phyloP scores from a whole-genome alignment of 2,888 invertebrate genomes.

The Chloroclystis v-ata region DNA sequence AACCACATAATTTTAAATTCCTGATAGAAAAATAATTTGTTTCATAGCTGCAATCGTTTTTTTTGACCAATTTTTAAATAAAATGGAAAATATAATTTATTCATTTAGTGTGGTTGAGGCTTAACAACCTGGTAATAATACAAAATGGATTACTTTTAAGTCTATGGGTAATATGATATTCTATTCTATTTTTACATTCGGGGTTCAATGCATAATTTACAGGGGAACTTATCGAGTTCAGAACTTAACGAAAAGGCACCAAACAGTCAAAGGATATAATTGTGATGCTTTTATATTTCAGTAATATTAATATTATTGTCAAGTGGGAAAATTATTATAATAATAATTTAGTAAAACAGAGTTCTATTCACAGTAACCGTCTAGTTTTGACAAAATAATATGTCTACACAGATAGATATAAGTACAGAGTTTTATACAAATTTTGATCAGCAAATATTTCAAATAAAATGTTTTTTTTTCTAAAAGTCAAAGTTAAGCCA shows the following conservation, averaged over 20 bases:
- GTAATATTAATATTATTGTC: neutral
- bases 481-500: neutral
- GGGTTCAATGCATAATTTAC: slow-evolving; percentile 16
- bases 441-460: no score
- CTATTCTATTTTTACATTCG: slow-evolving; percentile 14
- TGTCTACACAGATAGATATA: no score
- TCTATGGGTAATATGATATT: slow-evolving; percentile 11
- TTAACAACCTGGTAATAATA: slow-evolving; percentile 13
- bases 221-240: slow-evolving; percentile 10
- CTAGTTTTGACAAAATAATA: slow-evolving; percentile 9
- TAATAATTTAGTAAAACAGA: neutral
- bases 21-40: neutral
- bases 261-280: neutral
- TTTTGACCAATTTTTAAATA: neutral
- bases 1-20: slow-evolving; percentile 6
- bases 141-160: slow-evolving; percentile 18
- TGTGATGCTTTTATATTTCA: no score
- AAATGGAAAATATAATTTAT: neutral
- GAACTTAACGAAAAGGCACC: slow-evolving; percentile 8
- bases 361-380: neutral
- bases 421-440: no score
- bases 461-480: no score
- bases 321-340: neutral
- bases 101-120: slow-evolving; percentile 7
- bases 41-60: neutral